phyloP scores from a whole-genome alignment of 1,140 invertebrate genomes.

The Diachasmimorpha longicaudata region DNA sequence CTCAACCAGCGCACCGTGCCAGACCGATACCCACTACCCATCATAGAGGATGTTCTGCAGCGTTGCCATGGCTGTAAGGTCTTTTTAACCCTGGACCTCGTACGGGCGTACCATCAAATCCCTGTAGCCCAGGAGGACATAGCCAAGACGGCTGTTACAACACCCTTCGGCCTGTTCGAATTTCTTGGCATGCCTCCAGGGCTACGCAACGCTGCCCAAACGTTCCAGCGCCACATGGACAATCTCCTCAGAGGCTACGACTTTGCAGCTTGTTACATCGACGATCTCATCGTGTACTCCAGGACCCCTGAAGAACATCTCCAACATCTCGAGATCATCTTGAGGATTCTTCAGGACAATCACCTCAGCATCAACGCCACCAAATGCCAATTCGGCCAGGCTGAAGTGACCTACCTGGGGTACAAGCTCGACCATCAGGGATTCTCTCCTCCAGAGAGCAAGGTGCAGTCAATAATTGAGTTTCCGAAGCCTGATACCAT shows the following conservation, averaged over 20 bases:
- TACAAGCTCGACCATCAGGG: conserved; percentile 44
- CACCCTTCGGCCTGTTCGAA: conserved; percentile 35
- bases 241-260: conserved; percentile 17
- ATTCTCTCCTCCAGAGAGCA: conserved; percentile 34
- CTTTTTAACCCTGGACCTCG: too few relatives aligned
- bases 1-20: too few relatives aligned
- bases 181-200: conserved; percentile 51
- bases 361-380: too few relatives aligned
- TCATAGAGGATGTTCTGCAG: conserved; percentile 41
- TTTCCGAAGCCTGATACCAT: conserved; percentile 43
- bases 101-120: too few relatives aligned
- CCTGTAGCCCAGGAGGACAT: too few relatives aligned
- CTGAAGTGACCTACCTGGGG: conserved; percentile 36
- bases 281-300: conserved; percentile 28
- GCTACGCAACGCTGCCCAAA: conserved; percentile 26
- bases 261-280: too few relatives aligned
- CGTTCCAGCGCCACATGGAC: conserved; percentile 38
- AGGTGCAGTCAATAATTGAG: conserved; percentile 36
- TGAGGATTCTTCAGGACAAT: conserved; percentile 2
- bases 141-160: conserved; percentile 49
- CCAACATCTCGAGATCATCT: conserved; percentile 23
- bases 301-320: conserved; percentile 25
- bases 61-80: too few relatives aligned
- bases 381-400: conserved; percentile 15
- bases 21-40: too few relatives aligned